These are phyloP conservation scores for Emydura subglobosa DNA, from an alignment of 2,113 vertebrate species.

Conservation along the genomic window DNA sequence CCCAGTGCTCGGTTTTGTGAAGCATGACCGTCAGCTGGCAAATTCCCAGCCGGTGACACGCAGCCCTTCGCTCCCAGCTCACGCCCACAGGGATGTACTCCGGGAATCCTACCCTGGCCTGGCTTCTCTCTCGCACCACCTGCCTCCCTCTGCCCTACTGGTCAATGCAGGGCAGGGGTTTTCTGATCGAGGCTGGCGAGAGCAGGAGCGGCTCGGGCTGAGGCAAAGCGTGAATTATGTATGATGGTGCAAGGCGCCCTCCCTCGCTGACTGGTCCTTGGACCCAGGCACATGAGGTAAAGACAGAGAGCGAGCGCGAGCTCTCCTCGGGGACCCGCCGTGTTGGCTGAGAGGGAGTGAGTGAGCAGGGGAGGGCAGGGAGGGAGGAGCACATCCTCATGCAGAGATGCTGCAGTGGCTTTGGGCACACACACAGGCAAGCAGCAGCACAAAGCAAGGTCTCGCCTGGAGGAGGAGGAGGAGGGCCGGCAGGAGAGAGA, in stretches of 20 bases:
- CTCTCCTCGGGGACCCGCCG: slow-evolving; percentile 49
- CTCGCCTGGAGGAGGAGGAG: slow-evolving; percentile 28
- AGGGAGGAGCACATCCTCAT: slow-evolving; percentile 87
- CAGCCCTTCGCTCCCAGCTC: not conserved
- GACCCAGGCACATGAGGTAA: slow-evolving; percentile 77
- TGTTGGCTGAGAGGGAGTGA: slow-evolving; percentile 67
- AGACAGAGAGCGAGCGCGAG: not conserved
- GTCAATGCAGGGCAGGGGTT: not conserved
- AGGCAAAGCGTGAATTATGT: slow-evolving; percentile 60
- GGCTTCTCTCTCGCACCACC: too few species aligned
- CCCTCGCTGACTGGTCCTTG: slow-evolving; percentile 59
- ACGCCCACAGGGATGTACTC: not conserved
- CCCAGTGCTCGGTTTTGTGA: not conserved
- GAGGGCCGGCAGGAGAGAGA: not conserved
- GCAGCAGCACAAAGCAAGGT: slow-evolving; percentile 47
- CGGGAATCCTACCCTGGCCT: not conserved
- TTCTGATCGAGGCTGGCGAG: not conserved
- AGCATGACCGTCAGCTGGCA: not conserved
- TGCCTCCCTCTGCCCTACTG: slow-evolving; percentile 34
- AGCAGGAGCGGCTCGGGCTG: slow-evolving; percentile 2
- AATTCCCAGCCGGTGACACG: not conserved
- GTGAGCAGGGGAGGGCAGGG: slow-evolving; percentile 67
- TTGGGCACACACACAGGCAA: slow-evolving; percentile 71
- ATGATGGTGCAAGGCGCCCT: slow-evolving; percentile 44
- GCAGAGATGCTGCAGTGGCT: slow-evolving; percentile 87